A percentile compares a stretch with the other conserved stretches of the same genome.
Conservation (phyloP, 2,113 vertebrate genomes). For the Sapayoa aenigma region DNA sequence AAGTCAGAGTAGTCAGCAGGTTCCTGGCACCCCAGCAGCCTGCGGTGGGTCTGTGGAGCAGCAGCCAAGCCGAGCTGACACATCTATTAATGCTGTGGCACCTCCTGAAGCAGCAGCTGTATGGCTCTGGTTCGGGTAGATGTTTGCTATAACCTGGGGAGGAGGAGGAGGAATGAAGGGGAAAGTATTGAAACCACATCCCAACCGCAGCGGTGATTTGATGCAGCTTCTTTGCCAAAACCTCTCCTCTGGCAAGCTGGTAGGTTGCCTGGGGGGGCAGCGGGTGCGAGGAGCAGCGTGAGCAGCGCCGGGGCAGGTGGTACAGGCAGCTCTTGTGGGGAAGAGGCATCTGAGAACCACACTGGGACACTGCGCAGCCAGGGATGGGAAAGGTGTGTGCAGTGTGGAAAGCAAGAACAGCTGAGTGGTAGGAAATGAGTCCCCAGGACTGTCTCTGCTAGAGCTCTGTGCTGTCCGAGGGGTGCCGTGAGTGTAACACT, state of each 20-base stretch:
- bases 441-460: not conserved
- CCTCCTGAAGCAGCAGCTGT: not conserved
- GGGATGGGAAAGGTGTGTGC: not conserved
- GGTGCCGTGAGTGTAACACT: fast-evolving
- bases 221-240: slow-evolving; percentile 63
- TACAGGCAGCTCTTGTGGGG: not conserved
- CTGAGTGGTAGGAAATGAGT: not conserved
- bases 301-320: not conserved
- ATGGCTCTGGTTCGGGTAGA: not conserved
- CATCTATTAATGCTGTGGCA: fast-evolving
- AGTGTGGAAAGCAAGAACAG: not conserved
- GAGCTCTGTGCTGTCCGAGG: fast-evolving
- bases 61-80: fast-evolving
- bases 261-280: not conserved
- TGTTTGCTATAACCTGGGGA: slow-evolving; percentile 33
- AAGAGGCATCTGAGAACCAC: not conserved
- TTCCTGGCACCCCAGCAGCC: not conserved
- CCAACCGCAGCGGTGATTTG: slow-evolving; percentile 66
- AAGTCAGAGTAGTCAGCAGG: not conserved
- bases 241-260: slow-evolving; percentile 33
- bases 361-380: not conserved
- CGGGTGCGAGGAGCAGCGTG: not conserved
- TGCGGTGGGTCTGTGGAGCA: not conserved
- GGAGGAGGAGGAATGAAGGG: slow-evolving; percentile 57
- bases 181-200: slow-evolving; percentile 68